Evolutionary conservation across 1,140 invertebrate genomes (phyloP).

Genomic region (Nilaparvata lugens): DNA sequence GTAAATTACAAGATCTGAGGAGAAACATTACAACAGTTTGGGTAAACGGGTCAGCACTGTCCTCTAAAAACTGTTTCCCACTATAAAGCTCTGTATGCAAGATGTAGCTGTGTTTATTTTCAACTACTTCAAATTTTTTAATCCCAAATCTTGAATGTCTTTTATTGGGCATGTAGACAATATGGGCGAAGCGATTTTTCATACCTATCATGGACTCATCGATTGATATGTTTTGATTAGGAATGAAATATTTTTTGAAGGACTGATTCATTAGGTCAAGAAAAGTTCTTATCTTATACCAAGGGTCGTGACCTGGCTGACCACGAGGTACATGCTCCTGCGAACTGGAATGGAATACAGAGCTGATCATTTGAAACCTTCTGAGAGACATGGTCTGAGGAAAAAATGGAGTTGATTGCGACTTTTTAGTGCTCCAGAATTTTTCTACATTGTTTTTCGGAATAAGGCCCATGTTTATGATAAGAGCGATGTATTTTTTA

Average conservation of each 20-base stretch:
- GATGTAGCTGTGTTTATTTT: conserved; percentile 2
- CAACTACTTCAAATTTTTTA: conserved; percentile 5
- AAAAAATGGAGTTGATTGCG: background rate
- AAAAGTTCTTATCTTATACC: background rate
- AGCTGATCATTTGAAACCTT: background rate
- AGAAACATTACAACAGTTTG: conserved; percentile 9
- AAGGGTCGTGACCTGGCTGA: background rate
- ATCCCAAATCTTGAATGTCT: background rate
- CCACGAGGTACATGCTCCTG: background rate
- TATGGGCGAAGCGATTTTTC: background rate
- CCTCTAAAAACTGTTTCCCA: conserved; percentile 11
- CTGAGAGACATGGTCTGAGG: background rate
- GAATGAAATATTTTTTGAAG: background rate
- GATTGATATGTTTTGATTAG: background rate
- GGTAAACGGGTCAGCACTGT: background rate
- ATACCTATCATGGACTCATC: background rate
- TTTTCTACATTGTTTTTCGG: conserved; percentile 1
- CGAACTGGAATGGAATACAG: background rate
- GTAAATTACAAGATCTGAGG: conserved; percentile 1
- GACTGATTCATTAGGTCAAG: background rate
- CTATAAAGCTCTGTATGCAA: conserved; percentile 10
- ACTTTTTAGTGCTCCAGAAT: background rate
- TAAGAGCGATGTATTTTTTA: background rate
- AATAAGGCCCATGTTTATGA: conserved; percentile 1
- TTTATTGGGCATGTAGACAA: background rate